Evolutionary conservation across 1,140 invertebrate genomes (phyloP), one percentile per base, ranked within the genome.

Genomic region (Drosophila watanabei): DNA sequence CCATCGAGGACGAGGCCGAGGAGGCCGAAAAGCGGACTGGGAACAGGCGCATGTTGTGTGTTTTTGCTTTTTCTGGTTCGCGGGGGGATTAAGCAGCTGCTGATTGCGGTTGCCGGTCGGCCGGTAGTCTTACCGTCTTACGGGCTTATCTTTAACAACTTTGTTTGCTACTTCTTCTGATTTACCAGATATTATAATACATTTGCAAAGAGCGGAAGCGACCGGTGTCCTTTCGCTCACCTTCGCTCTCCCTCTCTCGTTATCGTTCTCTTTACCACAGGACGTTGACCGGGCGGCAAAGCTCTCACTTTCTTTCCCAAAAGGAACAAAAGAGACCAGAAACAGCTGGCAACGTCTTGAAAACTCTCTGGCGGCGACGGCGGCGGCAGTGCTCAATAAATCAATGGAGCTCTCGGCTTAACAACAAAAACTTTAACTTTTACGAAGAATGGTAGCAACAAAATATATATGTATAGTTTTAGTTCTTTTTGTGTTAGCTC

Each of bases 41-140:
- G 64, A 94, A 94, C 75, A 95, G 92, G 87, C 94, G 94, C 95
- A 95, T 95, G 18, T 48, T 68, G 45, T n/a, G n/a, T 56, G 24
- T 18, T 10, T 71, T 24, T 86, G 35, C 57, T 60, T 68, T 32
- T 51, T 52, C n/a, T 77, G 45, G 24, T 37, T 39, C 60, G 72
- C 79, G 70, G 70, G 70, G n/a, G 70, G 70, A 72, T 73, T 69
- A 43, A 18, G 37, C 45, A 60, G 72, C 43, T 57, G 43, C 39
- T 57, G 71, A 65, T 70, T 61, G 60, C 39, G 49, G 37, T 54
- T 78, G 43, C 70, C 58, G 60, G 52, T 56, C 37, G 43, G 45
- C 20, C 24, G 46, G 57, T 48, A 28, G 14, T 49, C 24, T 49
- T 49, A 30, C 18, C 14, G 46, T n/a, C n/a, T n/a, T n/a, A n/a